Evolutionary conservation across 1,140 invertebrate species (phyloP).

Genomic region (Vanessa atalanta): DNA sequence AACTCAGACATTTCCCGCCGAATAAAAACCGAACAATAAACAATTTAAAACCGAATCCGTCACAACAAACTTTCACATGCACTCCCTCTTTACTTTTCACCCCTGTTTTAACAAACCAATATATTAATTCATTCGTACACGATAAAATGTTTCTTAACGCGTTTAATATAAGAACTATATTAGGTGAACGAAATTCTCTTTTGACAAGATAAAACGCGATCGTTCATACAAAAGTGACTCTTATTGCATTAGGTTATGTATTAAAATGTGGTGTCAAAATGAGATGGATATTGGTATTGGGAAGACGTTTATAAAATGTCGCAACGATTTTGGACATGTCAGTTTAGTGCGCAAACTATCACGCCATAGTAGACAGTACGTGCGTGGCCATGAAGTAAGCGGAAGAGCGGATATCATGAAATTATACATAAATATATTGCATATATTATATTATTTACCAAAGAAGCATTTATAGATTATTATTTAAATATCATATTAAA

Average conservation of each 20-base stretch:
- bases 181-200: background rate
- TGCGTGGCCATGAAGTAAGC: slow-evolving; percentile 45
- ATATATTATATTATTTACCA: too few relatives aligned
- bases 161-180: background rate
- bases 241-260: slow-evolving; percentile 34
- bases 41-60: slow-evolving; percentile 76
- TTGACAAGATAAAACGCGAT: slow-evolving; percentile 15
- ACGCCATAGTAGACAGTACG: slow-evolving; percentile 44
- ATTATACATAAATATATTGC: background rate
- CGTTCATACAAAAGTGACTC: slow-evolving; percentile 22
- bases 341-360: slow-evolving; percentile 71
- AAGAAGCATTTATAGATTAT: too few relatives aligned
- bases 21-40: slow-evolving; percentile 61
- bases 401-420: background rate
- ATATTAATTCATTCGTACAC: slow-evolving; percentile 17
- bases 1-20: slow-evolving; percentile 33
- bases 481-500: too few relatives aligned
- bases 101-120: slow-evolving; percentile 41
- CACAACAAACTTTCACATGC: slow-evolving; percentile 59
- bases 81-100: slow-evolving; percentile 57
- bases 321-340: slow-evolving; percentile 76
- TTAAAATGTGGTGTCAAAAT: slow-evolving; percentile 35
- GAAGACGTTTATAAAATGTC: slow-evolving; percentile 73
- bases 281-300: slow-evolving; percentile 15
- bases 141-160: slow-evolving; percentile 34